These are phyloP conservation scores for Cyclina sinensis DNA, from an alignment of 1,140 invertebrate genomes.

Conservation along the genomic window DNA sequence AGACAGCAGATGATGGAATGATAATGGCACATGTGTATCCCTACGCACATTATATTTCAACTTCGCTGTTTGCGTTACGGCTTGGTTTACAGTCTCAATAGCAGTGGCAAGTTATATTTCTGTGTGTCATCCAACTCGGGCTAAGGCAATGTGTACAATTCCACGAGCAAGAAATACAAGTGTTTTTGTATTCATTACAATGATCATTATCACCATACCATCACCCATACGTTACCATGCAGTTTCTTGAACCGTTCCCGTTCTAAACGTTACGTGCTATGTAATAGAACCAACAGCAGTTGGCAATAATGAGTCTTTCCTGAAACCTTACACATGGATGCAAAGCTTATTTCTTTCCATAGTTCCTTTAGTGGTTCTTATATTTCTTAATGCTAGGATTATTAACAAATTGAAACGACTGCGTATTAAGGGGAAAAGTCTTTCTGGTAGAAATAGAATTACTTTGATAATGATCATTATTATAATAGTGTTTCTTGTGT, in stretches of 20 bases:
- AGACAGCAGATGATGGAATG: constrained; percentile 75
- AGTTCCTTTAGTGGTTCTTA: constrained; percentile 87
- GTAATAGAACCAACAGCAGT: constrained; percentile 78
- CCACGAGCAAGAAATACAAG: constrained; percentile 78
- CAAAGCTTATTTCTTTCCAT: constrained; percentile 90
- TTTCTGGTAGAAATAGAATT: constrained; percentile 87
- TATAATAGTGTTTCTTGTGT: constrained; percentile 92
- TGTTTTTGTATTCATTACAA: constrained; percentile 80
- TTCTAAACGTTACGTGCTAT: constrained; percentile 73
- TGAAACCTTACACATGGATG: constrained; percentile 90
- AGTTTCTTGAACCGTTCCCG: constrained; percentile 64
- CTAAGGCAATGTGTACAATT: constrained; percentile 94
- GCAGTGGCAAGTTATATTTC: constrained; percentile 98
- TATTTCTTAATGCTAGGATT: constrained; percentile 90
- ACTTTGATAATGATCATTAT: constrained; percentile 93
- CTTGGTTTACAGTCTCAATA: constrained; percentile 97
- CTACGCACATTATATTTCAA: constrained; percentile 86
- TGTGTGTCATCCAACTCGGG: constrained; percentile 96
- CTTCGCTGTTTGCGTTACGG: constrained; percentile 88
- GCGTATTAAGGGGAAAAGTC: constrained; percentile 80
- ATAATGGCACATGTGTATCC: constrained; percentile 82
- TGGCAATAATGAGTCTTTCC: constrained; percentile 89
- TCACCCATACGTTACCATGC: constrained; percentile 83
- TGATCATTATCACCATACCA: constrained; percentile 82
- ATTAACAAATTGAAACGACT: constrained; percentile 89